Base-by-base conservation (phyloP, 2,113 vertebrate genomes). In the Beaufortia kweichowensis region DNA sequence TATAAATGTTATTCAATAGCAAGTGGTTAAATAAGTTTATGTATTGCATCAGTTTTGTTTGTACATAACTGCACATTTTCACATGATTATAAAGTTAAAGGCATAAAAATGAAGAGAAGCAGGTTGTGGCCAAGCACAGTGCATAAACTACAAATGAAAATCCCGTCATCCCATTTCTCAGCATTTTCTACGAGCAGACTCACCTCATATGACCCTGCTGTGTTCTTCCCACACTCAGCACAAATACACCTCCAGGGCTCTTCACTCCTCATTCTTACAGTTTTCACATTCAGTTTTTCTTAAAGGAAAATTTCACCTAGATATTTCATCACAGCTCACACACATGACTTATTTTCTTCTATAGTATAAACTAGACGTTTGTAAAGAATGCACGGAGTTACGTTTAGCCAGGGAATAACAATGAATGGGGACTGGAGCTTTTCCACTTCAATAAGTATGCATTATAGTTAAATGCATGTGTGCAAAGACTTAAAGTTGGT, bases 241-340 rank as follows among this genome's bases (percentile, higher is more conserved):
- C 55, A 53, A n/a, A 53, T 19, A 56, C 23, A 71, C 68, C 68
- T 71, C 26, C 21, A 41, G 53, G 68, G 68, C 68, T 57, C 53
- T 71, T 71, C 50, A 71, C 21, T 71, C 33, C 35, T 33, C 53
- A 71, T 26, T 14, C 33, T 39, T 57, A 35, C 29, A 39, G 53
- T 57, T 57, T 59, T 71, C 21, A 41, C 14, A 71, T 23, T 24
- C 4, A 59, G 50, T 39, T n/a, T 55, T 71, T 57, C 31, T 53
- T 6, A n/a, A 46, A 5, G 43, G 12, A 46, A 46, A 46, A 15
- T 17, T 46, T 46, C 14, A 46, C 15, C 41, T 4, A 17, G 14
- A 46, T 46, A 17, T 46, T 46, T 46, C 43, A 46, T 46, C 43
- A 46, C 43, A 15, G 14, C 43, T 14, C 43, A 46, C 43, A 1